Percentiles rank a stretch among this genome's conserved stretches.
Conservation (phyloP, 2,797 vertebrate species). For the Lepus oiostolus region DNA sequence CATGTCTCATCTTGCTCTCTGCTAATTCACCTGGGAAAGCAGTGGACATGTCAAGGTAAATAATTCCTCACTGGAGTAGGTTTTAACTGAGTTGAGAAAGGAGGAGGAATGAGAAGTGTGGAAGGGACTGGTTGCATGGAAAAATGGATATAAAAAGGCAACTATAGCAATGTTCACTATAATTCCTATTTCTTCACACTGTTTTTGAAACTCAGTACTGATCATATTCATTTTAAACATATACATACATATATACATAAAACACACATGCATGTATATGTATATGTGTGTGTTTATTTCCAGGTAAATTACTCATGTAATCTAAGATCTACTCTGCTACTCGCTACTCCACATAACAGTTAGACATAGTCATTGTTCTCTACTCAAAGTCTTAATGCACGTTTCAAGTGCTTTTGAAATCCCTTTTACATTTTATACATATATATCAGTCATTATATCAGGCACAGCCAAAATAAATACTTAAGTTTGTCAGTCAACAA, state of each 20-base stretch:
- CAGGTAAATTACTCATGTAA: slow-evolving; percentile 29
- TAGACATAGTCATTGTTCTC: neutral
- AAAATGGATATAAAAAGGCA: neutral
- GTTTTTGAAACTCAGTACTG: slow-evolving; percentile 18
- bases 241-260: neutral
- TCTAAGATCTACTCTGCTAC: slow-evolving; percentile 1
- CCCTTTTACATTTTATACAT: slow-evolving; percentile 37
- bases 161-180: neutral
- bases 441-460: neutral
- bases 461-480: neutral
- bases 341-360: neutral
- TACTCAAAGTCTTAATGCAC: neutral
- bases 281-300: slow-evolving; percentile 1
- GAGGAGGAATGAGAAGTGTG: neutral
- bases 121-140: neutral
- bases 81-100: neutral
- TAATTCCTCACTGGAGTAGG: neutral
- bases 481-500: slow-evolving; percentile 22
- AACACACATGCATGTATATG: neutral
- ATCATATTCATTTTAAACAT: neutral
- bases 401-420: slow-evolving; percentile 37
- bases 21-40: no score
- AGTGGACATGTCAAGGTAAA: no score
- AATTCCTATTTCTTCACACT: neutral
- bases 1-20: no score